Evolutionary conservation across 1,140 invertebrate species (phyloP), one percentile per base, ranked within the genome.

Genomic region (Musca domestica): DNA sequence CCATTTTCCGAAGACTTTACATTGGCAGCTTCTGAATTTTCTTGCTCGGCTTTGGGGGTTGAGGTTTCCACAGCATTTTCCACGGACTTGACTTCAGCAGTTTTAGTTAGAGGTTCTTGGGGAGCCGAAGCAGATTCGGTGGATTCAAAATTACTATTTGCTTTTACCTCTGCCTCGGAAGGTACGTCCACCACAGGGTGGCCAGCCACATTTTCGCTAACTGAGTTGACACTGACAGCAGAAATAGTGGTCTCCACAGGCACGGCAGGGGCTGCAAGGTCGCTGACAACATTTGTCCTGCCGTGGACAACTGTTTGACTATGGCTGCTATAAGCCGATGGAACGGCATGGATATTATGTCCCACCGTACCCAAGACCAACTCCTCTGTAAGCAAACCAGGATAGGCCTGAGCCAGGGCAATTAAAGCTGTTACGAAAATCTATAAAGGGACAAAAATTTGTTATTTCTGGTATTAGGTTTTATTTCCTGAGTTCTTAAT

Each of bases 31-130:
- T 5, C 12, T 41, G 51, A 5, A 15, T 52, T 67, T 27, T 69
- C 68, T 2, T 74, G 74, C 20, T 67, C 74, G 9, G 81, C 19
- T 58, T 84, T 51, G 66, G 70, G 5, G 10, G 34, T 41, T 41
- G 34, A 10, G 34, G 2, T 77, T 82, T 49, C 75, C 78, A 70
- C 76, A 69, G 84, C 70, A 73, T 84, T 71, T 61, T 80, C 23
- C 70, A 68, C 27, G 9, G 69, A 19, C 68, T 54, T 41, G 15
- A 46, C 56, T 54, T 46, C 66, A 5, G 34, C 34, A 5, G 4
- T 41, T 41, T 41, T 10, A 41, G 2, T 41, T 7, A 10, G 2
- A 10, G 6, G 6, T 12, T 41, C 34, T 41, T 63, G 12, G 34
- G 51, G 34, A 10, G 34, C 12, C n/a, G n/a, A n/a, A 2, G 34